phyloP scores from a whole-genome alignment of 2,888 invertebrate genomes.

The Aromia moschata region DNA sequence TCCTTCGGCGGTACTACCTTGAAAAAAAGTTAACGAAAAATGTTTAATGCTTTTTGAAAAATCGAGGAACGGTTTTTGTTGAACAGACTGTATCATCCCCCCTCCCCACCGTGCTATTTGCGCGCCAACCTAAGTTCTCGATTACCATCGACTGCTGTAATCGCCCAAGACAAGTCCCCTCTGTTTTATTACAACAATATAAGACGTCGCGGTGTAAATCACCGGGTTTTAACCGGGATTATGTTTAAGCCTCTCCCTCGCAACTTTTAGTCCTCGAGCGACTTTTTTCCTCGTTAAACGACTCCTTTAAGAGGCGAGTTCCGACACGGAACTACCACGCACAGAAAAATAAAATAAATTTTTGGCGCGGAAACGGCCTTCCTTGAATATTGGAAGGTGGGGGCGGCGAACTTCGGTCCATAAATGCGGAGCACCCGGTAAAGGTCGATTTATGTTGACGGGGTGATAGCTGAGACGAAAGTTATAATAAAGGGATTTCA shows the following conservation, averaged over 20 bases:
- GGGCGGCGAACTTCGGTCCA: no score
- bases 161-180: background rate
- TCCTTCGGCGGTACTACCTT: background rate
- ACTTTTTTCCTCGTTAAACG: background rate
- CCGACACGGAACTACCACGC: background rate
- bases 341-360: no score
- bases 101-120: background rate
- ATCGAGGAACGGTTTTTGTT: background rate
- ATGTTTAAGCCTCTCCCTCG: background rate
- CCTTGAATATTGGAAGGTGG: no score
- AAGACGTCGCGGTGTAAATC: conserved; percentile 10
- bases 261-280: background rate
- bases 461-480: no score
- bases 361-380: no score
- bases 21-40: background rate
- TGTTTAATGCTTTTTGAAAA: background rate
- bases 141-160: background rate
- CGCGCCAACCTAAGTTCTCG: conserved; percentile 1
- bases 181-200: conserved; percentile 14
- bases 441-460: no score
- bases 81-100: background rate
- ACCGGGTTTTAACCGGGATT: conserved; percentile 6
- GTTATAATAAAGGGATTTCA: no score
- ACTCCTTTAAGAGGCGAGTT: background rate
- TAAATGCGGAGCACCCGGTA: no score